Percentiles rank a stretch among this genome's conserved stretches.
phyloP scores from a whole-genome alignment of 2,113 vertebrate genomes.

The Rhipidura dahli region DNA sequence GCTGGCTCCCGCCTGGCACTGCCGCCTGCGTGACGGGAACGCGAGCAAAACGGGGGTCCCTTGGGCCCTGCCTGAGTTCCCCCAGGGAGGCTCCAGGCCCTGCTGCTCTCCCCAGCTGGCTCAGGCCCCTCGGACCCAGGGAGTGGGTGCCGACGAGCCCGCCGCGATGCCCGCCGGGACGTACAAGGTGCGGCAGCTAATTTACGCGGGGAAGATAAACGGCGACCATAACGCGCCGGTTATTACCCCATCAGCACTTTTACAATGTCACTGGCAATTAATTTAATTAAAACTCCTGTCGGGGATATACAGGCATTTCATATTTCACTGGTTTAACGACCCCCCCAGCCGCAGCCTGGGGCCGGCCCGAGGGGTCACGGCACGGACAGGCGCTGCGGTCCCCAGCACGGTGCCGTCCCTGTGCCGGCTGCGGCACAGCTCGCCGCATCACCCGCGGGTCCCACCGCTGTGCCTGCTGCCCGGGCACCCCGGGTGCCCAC shows the following conservation, averaged over 20 bases:
- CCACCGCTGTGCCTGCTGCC: not conserved
- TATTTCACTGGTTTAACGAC: constrained; percentile 75
- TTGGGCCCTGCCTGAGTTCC: not conserved
- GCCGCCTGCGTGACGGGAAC: fast-evolving
- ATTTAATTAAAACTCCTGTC: constrained; percentile 82
- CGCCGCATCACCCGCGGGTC: not conserved
- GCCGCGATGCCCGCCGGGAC: not conserved
- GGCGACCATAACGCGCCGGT: constrained; percentile 40
- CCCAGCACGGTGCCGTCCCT: not conserved
- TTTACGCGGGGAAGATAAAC: constrained; percentile 65
- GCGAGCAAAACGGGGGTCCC: not conserved
- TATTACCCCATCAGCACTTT: constrained; percentile 81
- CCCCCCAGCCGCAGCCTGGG: not conserved
- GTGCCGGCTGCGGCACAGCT: not conserved
- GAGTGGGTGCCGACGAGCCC: not conserved
- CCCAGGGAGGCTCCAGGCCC: not conserved
- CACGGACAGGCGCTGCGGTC: not conserved
- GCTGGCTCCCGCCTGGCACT: not conserved
- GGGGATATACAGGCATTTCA: constrained; percentile 66
- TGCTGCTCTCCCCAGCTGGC: not conserved
- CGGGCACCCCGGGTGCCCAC: not conserved
- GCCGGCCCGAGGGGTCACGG: not conserved
- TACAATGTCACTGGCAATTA: constrained; percentile 77
- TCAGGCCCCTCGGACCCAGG: not conserved
- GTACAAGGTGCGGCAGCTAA: constrained; percentile 59